Evolutionary conservation across 1,140 invertebrate species (phyloP).

Genomic region (Polyergus mexicanus): DNA sequence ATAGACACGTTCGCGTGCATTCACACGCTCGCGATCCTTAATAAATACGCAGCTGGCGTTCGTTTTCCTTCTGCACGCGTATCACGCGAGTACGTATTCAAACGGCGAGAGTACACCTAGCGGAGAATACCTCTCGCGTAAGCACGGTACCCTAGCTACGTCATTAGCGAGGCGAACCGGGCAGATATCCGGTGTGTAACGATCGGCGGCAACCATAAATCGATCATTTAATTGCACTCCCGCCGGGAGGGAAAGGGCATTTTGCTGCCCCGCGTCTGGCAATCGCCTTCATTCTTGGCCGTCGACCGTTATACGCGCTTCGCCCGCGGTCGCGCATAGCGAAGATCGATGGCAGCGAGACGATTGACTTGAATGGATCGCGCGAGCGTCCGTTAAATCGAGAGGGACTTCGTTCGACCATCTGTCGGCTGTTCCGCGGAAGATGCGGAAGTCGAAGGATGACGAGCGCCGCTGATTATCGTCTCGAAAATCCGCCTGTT

Average conservation of each 20-base stretch:
- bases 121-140: constrained; percentile 41
- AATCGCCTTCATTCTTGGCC: constrained; percentile 35
- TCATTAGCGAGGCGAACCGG: constrained; percentile 73
- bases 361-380: constrained; percentile 69
- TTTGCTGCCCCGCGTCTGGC: constrained; percentile 69
- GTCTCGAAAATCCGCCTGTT: constrained; percentile 3
- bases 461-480: constrained; percentile 53
- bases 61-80: not conserved
- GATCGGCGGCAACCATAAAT: constrained; percentile 81
- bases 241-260: constrained; percentile 68
- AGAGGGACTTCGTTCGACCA: constrained; percentile 40
- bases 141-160: constrained; percentile 54
- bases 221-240: constrained; percentile 82
- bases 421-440: constrained; percentile 53
- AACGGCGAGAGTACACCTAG: constrained; percentile 6
- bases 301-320: constrained; percentile 59
- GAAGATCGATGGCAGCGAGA: constrained; percentile 68
- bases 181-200: constrained; percentile 78
- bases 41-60: constrained; percentile 42
- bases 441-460: constrained; percentile 67
- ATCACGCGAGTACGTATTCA: constrained; percentile 10
- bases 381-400: constrained; percentile 54
- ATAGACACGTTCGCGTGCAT: constrained; percentile 46
- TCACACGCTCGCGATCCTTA: constrained; percentile 38
- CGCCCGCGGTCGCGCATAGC: constrained; percentile 31